phyloP scores from a whole-genome alignment of 2,797 vertebrate genomes.

The Chelmon rostratus region DNA sequence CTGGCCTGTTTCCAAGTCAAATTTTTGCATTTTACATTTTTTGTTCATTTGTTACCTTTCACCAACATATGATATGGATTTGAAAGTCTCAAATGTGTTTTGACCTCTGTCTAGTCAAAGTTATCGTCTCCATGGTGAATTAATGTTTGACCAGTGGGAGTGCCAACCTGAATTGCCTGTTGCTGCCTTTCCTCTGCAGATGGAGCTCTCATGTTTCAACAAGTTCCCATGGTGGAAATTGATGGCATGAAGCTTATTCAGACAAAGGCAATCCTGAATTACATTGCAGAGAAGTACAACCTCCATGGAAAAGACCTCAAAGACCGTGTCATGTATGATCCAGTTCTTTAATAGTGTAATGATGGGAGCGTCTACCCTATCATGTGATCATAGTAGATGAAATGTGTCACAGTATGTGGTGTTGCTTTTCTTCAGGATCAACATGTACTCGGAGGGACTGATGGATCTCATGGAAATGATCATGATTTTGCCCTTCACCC shows the following conservation, averaged over 20 bases:
- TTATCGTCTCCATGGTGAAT: too few relatives aligned
- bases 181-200: constrained; percentile 73
- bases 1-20: neutral
- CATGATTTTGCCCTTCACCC: constrained; percentile 75
- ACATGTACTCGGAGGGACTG: constrained; percentile 91
- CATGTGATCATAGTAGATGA: neutral
- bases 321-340: constrained; percentile 85
- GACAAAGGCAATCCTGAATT: constrained; percentile 87
- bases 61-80: neutral
- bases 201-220: constrained; percentile 85
- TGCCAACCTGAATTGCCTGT: neutral
- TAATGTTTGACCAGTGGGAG: neutral
- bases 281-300: constrained; percentile 86
- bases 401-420: neutral
- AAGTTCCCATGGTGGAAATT: constrained; percentile 85
- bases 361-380: neutral
- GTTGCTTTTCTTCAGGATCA: constrained; percentile 83
- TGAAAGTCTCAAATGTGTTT: fast-evolving
- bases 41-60: neutral
- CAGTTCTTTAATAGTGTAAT: neutral
- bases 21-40: too few relatives aligned
- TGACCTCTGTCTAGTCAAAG: neutral
- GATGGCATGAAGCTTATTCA: constrained; percentile 88
- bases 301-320: constrained; percentile 83
- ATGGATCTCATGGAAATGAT: constrained; percentile 89